Conservation (phyloP, 2,888 invertebrate genomes). For the Cephus rjabovi region DNA sequence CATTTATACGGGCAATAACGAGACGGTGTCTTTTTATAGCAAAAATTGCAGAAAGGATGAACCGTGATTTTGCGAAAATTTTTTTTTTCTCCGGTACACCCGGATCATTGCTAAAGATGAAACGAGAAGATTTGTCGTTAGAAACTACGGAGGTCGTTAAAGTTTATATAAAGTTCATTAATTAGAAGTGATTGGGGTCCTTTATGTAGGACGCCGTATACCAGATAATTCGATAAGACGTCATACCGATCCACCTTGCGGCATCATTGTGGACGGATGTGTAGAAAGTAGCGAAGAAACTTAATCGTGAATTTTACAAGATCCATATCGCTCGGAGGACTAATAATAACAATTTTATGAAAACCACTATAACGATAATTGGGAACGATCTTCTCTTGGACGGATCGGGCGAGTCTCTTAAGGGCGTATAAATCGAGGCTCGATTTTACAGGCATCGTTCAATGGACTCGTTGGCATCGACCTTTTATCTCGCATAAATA, state of each 20-base stretch:
- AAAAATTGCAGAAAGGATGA: background rate
- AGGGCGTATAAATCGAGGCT: background rate
- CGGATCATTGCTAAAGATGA: background rate
- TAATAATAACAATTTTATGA: constrained; percentile 52
- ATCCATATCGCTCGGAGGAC: constrained; percentile 39
- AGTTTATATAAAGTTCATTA: background rate
- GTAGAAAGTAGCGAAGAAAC: constrained; percentile 45
- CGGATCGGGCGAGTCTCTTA: constrained; percentile 19
- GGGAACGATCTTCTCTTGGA: constrained; percentile 28
- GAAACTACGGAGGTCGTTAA: background rate
- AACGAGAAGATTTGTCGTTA: background rate
- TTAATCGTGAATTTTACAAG: constrained; percentile 23
- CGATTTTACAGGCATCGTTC: background rate
- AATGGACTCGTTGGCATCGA: background rate
- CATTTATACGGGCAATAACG: background rate
- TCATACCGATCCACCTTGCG: background rate
- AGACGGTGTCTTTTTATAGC: background rate
- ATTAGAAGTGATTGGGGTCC: background rate
- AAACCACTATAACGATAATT: constrained; percentile 44
- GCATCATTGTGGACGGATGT: constrained; percentile 12
- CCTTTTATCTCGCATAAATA: background rate
- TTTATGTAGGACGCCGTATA: background rate
- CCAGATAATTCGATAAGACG: background rate
- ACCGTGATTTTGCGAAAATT: background rate
- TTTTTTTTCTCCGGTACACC: background rate